These are phyloP conservation scores for Drosophila athabasca DNA, from an alignment of 1,140 invertebrate genomes.

Conservation along the genomic window DNA sequence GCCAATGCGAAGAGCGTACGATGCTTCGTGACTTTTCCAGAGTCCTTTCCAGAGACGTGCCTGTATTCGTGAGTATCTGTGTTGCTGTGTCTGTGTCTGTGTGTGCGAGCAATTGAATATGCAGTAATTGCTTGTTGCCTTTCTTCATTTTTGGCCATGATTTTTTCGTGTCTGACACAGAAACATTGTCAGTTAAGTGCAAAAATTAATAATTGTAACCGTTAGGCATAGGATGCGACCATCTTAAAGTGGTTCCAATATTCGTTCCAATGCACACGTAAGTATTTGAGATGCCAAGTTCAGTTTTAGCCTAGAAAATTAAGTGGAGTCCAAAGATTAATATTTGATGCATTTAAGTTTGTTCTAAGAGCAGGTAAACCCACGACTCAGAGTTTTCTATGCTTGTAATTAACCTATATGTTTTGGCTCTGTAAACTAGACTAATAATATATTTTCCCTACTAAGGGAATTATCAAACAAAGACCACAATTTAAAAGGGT, in stretches of 20 bases:
- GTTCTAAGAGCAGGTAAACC: too few relatives aligned
- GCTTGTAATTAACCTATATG: too few relatives aligned
- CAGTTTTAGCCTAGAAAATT: too few relatives aligned
- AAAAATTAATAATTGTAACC: constrained; percentile 64
- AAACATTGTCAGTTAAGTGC: constrained; percentile 63
- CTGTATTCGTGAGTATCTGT: constrained; percentile 25
- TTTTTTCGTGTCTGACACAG: constrained; percentile 59
- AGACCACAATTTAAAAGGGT: too few relatives aligned
- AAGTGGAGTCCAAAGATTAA: too few relatives aligned
- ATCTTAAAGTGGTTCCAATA: neutral
- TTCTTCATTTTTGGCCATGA: constrained; percentile 73
- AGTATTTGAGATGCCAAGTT: too few relatives aligned
- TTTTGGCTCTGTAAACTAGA: too few relatives aligned
- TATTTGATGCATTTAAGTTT: too few relatives aligned
- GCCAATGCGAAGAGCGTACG: constrained; percentile 14
- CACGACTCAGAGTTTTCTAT: too few relatives aligned
- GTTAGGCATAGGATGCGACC: constrained; percentile 11
- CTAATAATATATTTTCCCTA: too few relatives aligned
- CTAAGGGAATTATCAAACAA: too few relatives aligned
- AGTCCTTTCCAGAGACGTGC: constrained; percentile 43
- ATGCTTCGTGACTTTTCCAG: constrained; percentile 54
- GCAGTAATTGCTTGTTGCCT: constrained; percentile 64
- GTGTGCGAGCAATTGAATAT: constrained; percentile 61
- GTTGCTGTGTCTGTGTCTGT: constrained; percentile 3
- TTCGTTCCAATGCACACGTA: too few relatives aligned